Evolutionary conservation across 2,797 vertebrate species (phyloP), one percentile per base, ranked within the genome.

Genomic region (Rhinatrema bivittatum): DNA sequence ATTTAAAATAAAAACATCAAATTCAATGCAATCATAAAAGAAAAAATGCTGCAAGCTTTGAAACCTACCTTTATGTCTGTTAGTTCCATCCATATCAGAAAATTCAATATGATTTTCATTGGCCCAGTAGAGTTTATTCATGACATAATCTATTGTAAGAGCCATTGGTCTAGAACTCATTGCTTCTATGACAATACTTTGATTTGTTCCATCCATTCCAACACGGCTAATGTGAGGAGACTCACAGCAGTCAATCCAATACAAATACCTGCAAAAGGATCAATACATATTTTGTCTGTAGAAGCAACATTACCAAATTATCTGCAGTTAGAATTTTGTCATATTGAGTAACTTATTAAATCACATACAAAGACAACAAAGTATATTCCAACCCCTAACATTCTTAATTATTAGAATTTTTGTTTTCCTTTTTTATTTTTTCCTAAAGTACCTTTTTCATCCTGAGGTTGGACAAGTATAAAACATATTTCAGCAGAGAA

Each of bases 161-260:
- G 93, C 93, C 50, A 88, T 87, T 7, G 94, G 95, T 68, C 86
- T 90, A 45, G 91, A 91, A 74, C 98, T 92, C 69, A 91, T 90
- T 7, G 79, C 89, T 78, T 94, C 90, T 65, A 97, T 72, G 48
- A 99, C 82, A 65, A 93, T 68, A 5, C 50, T 72, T 48, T 93
- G 91, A 50, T 87, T 81, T 58, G 84, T 87, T 37, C 95, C 95
- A 49, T 99, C 95, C 95, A 98, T 98, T 53, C 93, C 94, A 21
- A 91, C 84, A 8, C 93, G 90, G 1, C 94, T 92, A 29, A 99
- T 88, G 47, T 95, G 82, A 18, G 94, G 86, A 42, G 86, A 81
- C 32, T 97, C 94, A 47, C 94, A 97, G 72, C 94, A 97, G 60
- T 98, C 93, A n/a, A 92, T 92, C 95, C 95, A 99, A 72, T 97